phyloP scores from a whole-genome alignment of 2,113 vertebrate genomes.

The Aepyceros melampus region DNA sequence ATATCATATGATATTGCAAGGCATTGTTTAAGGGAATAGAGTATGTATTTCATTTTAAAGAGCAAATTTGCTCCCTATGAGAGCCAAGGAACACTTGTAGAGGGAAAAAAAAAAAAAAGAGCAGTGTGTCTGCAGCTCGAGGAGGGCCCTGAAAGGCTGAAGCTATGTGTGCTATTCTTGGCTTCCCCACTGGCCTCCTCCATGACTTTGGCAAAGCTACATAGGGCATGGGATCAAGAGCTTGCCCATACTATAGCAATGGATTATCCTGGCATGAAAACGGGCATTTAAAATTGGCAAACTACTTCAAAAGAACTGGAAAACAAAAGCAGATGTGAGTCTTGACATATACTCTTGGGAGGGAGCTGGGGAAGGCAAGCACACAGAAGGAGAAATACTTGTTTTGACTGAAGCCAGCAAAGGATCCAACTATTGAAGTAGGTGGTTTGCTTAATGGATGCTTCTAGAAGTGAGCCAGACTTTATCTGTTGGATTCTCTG shows the following conservation, averaged over 20 bases:
- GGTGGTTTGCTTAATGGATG: neutral
- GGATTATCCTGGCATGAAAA: neutral
- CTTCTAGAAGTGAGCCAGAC: neutral
- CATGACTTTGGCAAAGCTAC: neutral
- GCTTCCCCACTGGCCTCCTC: neutral
- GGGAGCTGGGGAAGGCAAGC: neutral
- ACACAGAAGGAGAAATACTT: neutral
- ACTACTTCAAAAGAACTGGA: conserved; percentile 22
- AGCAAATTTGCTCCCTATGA: neutral
- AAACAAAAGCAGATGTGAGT: conserved; percentile 42
- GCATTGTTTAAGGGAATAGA: neutral
- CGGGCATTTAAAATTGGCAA: neutral
- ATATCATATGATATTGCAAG: neutral
- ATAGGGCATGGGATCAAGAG: neutral
- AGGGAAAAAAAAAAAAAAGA: neutral
- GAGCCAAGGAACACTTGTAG: neutral
- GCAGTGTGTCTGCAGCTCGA: rapidly evolving
- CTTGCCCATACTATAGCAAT: neutral
- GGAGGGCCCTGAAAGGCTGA: neutral
- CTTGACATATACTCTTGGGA: neutral
- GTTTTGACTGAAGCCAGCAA: neutral
- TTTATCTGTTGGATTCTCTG: neutral
- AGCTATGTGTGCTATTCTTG: neutral
- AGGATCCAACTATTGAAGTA: neutral
- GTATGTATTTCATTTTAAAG: neutral